Evolutionary conservation across 2,888 invertebrate genomes (phyloP).

Genomic region (Rhamnusium bicolor): DNA sequence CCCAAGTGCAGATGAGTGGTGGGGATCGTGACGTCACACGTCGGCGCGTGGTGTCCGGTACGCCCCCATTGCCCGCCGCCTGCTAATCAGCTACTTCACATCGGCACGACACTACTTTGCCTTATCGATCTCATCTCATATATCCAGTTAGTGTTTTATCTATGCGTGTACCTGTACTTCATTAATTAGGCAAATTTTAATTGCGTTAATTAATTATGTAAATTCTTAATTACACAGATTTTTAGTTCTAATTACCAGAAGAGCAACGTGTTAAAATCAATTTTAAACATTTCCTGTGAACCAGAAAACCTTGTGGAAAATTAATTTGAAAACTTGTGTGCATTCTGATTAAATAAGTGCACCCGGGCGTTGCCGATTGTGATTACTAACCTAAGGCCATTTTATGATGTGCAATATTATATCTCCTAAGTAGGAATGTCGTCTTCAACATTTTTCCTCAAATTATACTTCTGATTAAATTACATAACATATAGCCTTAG

Average conservation of each 20-base stretch:
- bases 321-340: too few relatives aligned
- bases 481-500: too few relatives aligned
- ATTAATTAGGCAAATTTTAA: conserved; percentile 4
- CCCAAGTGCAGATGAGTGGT: conserved; percentile 53
- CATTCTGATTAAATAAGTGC: too few relatives aligned
- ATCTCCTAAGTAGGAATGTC: too few relatives aligned
- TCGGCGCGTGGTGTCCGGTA: conserved; percentile 65
- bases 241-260: neutral
- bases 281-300: too few relatives aligned
- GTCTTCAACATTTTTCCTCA: too few relatives aligned
- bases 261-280: too few relatives aligned
- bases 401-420: too few relatives aligned
- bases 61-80: conserved; percentile 64
- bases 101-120: conserved; percentile 65
- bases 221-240: neutral
- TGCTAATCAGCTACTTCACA: conserved; percentile 66
- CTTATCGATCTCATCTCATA: conserved; percentile 66
- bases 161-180: conserved; percentile 25
- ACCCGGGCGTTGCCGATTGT: too few relatives aligned
- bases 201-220: conserved; percentile 2
- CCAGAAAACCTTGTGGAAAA: too few relatives aligned
- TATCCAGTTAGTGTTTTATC: conserved; percentile 23
- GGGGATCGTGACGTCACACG: conserved; percentile 58
- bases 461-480: too few relatives aligned
- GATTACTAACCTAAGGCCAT: too few relatives aligned